Conservation (phyloP, 2,113 vertebrate species). For the Bos javanicus region DNA sequence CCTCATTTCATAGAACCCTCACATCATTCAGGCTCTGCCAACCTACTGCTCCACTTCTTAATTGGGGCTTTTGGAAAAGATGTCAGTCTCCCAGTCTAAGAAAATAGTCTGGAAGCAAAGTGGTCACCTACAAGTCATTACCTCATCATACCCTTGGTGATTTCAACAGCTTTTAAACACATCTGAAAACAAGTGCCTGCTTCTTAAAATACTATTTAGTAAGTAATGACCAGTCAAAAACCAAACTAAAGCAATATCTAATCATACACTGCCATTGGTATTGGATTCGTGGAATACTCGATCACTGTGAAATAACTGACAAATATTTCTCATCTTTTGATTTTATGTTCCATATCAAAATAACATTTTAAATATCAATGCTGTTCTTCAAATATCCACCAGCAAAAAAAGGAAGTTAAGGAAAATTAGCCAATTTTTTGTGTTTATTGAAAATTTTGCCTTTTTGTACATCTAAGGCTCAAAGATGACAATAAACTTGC, state of each 20-base stretch:
- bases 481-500: not conserved
- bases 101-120: not conserved
- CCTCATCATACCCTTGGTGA: not conserved
- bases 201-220: not conserved
- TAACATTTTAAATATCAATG: no score
- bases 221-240: not conserved
- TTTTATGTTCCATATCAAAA: no score
- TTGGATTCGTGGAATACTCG: fast-evolving
- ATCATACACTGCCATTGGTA: fast-evolving
- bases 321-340: not conserved
- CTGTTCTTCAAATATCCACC: not conserved
- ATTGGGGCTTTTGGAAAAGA: not conserved
- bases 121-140: not conserved
- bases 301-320: not conserved
- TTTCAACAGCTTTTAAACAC: not conserved
- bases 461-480: not conserved
- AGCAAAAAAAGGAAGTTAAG: not conserved
- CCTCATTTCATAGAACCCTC: not conserved
- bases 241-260: fast-evolving
- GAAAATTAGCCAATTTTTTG: not conserved
- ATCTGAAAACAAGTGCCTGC: not conserved
- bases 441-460: not conserved
- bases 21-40: not conserved
- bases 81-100: not conserved
- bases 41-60: not conserved